Percentiles rank a stretch among this genome's conserved stretches.
These are phyloP conservation scores for Cyanoramphus novaezelandiae DNA, from an alignment of 2,113 vertebrate genomes.

Conservation along the genomic window DNA sequence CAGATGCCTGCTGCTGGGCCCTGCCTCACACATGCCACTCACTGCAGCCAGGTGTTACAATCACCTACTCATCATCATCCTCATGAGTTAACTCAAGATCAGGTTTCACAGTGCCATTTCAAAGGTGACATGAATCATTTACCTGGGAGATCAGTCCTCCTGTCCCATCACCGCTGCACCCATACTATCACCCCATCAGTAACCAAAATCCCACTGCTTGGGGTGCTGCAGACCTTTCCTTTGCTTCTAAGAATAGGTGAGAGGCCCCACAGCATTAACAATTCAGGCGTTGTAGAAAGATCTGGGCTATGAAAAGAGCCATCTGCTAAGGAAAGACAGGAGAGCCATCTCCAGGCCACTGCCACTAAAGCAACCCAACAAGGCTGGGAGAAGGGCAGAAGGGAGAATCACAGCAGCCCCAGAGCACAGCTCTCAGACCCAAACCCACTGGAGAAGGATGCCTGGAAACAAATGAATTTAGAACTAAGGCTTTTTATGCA, in stretches of 20 bases:
- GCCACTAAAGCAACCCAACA: not conserved
- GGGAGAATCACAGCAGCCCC: not conserved
- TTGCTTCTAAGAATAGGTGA: not conserved
- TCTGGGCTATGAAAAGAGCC: not conserved
- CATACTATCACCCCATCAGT: not conserved
- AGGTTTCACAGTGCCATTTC: not conserved
- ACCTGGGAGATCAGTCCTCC: not conserved
- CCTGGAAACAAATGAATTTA: not conserved
- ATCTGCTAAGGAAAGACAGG: constrained; percentile 8
- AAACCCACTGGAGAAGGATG: not conserved
- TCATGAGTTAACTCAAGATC: not conserved
- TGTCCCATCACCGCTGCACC: not conserved
- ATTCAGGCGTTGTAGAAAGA: not conserved
- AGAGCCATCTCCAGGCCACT: constrained; percentile 54
- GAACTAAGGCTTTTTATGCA: not conserved
- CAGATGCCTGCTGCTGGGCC: not conserved
- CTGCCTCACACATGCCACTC: not conserved
- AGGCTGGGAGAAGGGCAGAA: not conserved
- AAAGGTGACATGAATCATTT: not conserved
- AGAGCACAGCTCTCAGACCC: not conserved
- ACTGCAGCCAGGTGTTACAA: not conserved
- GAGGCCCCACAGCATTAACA: not conserved
- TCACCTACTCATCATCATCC: not conserved
- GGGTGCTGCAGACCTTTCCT: not conserved
- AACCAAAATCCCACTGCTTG: not conserved